Percentiles rank a stretch among this genome's conserved stretches.
Evolutionary conservation across 2,888 invertebrate genomes (phyloP).

Genomic region (Cenopis cana): DNA sequence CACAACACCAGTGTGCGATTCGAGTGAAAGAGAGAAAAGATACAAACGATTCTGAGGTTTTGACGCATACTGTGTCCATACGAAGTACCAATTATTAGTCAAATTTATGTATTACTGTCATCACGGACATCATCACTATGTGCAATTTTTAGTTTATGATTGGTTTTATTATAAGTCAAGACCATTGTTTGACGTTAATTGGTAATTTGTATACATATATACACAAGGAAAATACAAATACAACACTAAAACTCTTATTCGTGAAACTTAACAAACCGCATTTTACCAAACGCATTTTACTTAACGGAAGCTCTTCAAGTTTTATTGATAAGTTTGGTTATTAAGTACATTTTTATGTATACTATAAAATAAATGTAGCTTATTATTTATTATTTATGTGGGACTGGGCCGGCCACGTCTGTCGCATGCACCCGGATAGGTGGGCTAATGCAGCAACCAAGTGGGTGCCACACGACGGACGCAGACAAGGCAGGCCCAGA

Average conservation of each 20-base stretch:
- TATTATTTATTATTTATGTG: too few species aligned
- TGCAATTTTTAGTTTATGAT: not conserved
- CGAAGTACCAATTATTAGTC: not conserved
- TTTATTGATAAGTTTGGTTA: too few species aligned
- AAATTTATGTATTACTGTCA: conserved; percentile 9
- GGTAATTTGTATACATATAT: not conserved
- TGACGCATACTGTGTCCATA: conserved; percentile 15
- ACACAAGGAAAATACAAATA: not conserved
- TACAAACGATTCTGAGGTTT: conserved; percentile 4
- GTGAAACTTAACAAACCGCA: too few species aligned
- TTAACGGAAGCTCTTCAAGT: too few species aligned
- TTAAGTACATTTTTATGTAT: too few species aligned
- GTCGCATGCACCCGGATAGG: too few species aligned
- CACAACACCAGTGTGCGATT: not conserved
- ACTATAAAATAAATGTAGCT: too few species aligned
- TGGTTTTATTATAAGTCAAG: not conserved
- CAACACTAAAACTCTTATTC: not conserved
- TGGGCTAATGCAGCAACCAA: too few species aligned
- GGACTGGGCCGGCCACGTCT: too few species aligned
- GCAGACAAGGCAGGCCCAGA: too few species aligned
- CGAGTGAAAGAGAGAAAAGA: conserved; percentile 11
- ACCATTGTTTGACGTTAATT: not conserved
- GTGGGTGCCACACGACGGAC: too few species aligned
- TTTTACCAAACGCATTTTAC: too few species aligned
- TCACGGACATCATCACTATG: not conserved